Evolutionary conservation across 2,113 vertebrate species (phyloP).

Genomic region (Etheostoma cragini): DNA sequence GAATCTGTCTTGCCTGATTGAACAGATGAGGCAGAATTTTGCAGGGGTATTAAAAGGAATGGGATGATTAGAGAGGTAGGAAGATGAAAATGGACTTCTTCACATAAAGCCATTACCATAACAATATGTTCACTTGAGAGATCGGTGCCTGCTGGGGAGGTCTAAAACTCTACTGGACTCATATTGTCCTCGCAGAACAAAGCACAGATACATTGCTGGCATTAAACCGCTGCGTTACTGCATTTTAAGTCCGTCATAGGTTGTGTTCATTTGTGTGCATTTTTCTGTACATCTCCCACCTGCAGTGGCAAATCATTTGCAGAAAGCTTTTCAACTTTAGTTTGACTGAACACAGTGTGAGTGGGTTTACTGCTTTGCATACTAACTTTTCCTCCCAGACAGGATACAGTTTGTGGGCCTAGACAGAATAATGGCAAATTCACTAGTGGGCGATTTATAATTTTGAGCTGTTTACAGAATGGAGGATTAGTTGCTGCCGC

Average conservation of each 20-base stretch:
- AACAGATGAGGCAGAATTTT: slow-evolving; percentile 56
- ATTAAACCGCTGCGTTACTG: background rate
- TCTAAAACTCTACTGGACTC: slow-evolving; percentile 24
- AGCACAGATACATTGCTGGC: slow-evolving; percentile 5
- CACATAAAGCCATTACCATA: slow-evolving; percentile 62
- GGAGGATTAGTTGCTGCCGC: slow-evolving; percentile 42
- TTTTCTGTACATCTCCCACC: slow-evolving; percentile 12
- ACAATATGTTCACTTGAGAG: slow-evolving; percentile 56
- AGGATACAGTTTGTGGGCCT: slow-evolving; percentile 14
- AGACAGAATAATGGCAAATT: slow-evolving; percentile 22
- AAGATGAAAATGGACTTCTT: slow-evolving; percentile 61
- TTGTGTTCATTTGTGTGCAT: slow-evolving; percentile 7
- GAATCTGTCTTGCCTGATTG: slow-evolving; percentile 68
- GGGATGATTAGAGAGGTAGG: slow-evolving; percentile 62
- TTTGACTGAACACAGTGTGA: slow-evolving; percentile 14
- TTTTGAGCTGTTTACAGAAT: slow-evolving; percentile 49
- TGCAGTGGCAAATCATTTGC: slow-evolving; percentile 12
- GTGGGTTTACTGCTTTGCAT: slow-evolving; percentile 46
- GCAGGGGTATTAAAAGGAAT: slow-evolving; percentile 26
- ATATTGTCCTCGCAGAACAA: slow-evolving; percentile 20
- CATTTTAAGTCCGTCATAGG: background rate
- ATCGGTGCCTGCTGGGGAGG: slow-evolving; percentile 40
- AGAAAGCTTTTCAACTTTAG: background rate
- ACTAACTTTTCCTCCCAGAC: slow-evolving; percentile 29
- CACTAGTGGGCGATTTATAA: slow-evolving; percentile 31